A percentile compares a stretch with the other conserved stretches of the same genome.
phyloP scores from a whole-genome alignment of 2,113 vertebrate genomes.

The Platichthys flesus region DNA sequence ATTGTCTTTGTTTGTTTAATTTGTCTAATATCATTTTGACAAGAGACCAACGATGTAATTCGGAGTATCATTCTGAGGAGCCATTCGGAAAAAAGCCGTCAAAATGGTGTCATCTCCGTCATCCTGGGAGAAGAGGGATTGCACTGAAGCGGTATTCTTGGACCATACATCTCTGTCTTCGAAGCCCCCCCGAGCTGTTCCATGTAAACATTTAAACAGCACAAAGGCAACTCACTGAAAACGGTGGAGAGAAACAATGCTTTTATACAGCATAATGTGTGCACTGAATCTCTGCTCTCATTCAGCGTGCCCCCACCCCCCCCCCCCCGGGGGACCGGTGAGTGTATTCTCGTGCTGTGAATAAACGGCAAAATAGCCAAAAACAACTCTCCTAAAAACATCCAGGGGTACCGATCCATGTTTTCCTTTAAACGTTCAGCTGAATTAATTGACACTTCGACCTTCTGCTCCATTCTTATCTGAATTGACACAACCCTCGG shows the following conservation, averaged over 20 bases:
- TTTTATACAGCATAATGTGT: conserved; percentile 76
- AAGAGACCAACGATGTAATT: conserved; percentile 50
- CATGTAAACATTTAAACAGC: conserved; percentile 84
- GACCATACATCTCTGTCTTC: conserved; percentile 76
- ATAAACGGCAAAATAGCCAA: conserved; percentile 77
- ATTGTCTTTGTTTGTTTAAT: conserved; percentile 55
- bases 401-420: conserved; percentile 57
- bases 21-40: conserved; percentile 61
- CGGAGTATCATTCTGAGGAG: conserved; percentile 39
- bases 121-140: conserved; percentile 57
- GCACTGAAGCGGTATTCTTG: conserved; percentile 60
- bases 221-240: conserved; percentile 78
- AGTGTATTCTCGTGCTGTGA: conserved; percentile 83
- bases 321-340: conserved; percentile 76
- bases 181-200: conserved; percentile 78
- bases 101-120: conserved; percentile 58
- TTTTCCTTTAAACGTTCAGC: conserved; percentile 60
- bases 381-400: conserved; percentile 61
- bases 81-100: conserved; percentile 49
- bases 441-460: conserved; percentile 56
- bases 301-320: conserved; percentile 67
- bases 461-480: conserved; percentile 36
- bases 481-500: not conserved
- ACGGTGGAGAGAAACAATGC: conserved; percentile 78
- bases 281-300: conserved; percentile 72